phyloP scores from a whole-genome alignment of 2,113 vertebrate species.

The Oreochromis spilurus region DNA sequence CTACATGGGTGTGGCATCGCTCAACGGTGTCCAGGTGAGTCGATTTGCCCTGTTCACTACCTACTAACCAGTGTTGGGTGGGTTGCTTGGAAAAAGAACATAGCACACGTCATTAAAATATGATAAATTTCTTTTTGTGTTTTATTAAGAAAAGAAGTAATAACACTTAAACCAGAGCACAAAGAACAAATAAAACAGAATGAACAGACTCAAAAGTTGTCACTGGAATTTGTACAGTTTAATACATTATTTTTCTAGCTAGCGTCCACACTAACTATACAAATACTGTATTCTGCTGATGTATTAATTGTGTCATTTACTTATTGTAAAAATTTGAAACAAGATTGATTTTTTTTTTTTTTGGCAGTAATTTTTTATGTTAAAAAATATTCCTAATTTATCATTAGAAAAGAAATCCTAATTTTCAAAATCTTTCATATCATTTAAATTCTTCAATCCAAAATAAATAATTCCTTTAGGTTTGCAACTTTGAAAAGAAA shows the following conservation, averaged over 20 bases:
- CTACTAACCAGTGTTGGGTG: not conserved
- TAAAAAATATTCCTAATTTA: not conserved
- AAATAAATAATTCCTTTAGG: not conserved
- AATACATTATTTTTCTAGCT: not conserved
- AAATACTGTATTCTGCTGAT: not conserved
- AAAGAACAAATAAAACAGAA: not conserved
- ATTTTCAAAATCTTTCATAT: not conserved
- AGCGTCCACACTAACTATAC: not conserved
- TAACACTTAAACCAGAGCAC: not conserved
- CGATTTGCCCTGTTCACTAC: not conserved
- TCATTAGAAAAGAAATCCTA: not conserved
- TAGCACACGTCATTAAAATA: not conserved
- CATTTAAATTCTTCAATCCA: not conserved
- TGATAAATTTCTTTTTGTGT: not conserved
- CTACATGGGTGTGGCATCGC: slow-evolving; percentile 78
- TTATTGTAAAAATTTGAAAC: not conserved
- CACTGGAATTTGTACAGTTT: not conserved
- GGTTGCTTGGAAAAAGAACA: not conserved
- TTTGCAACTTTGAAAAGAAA: not conserved
- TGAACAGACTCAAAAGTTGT: not conserved
- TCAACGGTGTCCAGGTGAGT: slow-evolving; percentile 77
- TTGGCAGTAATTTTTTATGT: not conserved
- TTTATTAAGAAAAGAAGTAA: not conserved
- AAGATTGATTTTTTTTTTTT: not conserved
- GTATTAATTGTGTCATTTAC: not conserved